Conservation (phyloP, 2,797 vertebrate species). For the Novumbra hubbsi region DNA sequence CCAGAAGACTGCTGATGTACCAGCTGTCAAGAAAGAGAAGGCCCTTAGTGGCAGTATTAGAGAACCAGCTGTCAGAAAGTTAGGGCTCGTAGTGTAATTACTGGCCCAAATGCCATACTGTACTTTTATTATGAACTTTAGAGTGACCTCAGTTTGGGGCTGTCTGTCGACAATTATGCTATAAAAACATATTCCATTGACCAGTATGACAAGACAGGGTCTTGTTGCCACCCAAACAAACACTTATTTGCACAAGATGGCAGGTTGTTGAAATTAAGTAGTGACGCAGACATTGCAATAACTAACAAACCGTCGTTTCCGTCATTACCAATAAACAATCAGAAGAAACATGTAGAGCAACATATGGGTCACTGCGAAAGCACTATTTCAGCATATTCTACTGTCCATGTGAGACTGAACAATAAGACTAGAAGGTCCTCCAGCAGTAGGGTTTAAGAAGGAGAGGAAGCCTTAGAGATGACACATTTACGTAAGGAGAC, state of each 20-base stretch:
- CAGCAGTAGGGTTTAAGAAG: background rate
- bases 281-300: background rate
- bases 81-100: conserved; percentile 11
- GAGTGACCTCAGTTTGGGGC: background rate
- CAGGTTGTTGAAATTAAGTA: background rate
- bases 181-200: background rate
- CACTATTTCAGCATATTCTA: background rate
- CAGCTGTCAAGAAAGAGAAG: conserved; percentile 41
- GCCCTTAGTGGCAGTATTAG: background rate
- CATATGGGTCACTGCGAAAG: background rate
- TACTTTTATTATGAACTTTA: background rate
- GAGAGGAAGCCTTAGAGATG: background rate
- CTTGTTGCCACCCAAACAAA: background rate
- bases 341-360: background rate
- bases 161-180: background rate
- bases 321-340: background rate
- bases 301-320: background rate
- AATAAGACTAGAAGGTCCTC: background rate
- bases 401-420: background rate
- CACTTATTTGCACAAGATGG: background rate
- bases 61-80: conserved; percentile 45
- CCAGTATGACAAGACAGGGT: background rate
- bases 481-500: background rate
- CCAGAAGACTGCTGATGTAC: conserved; percentile 33
- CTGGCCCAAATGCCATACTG: background rate